Evolutionary conservation across 2,113 vertebrate species (phyloP), one percentile per base, ranked within the genome.

Genomic region (Psilopogon haemacephalus): DNA sequence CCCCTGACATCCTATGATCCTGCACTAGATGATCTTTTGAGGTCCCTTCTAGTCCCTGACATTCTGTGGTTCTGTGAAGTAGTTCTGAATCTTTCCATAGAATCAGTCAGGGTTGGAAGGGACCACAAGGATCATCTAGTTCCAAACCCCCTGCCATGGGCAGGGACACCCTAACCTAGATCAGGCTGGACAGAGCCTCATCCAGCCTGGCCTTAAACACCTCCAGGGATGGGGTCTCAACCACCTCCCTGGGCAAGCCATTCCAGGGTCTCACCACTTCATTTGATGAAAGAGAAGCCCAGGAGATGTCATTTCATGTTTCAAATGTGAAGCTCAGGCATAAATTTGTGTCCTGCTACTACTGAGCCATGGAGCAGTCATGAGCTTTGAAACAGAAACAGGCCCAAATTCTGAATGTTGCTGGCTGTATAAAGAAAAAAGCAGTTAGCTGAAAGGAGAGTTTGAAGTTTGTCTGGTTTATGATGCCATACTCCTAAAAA

Each of bases 231-330:
- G n/a, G n/a, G n/a, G n/a, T n/a, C n/a, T n/a, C n/a, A n/a, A n/a
- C n/a, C n/a, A n/a, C n/a, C n/a, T n/a, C n/a, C n/a, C n/a, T n/a
- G n/a, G n/a, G n/a, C n/a, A n/a, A n/a, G n/a, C n/a, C n/a, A n/a
- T n/a, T n/a, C n/a, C n/a, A n/a, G n/a, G n/a, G n/a, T n/a, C n/a
- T n/a, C n/a, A n/a, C n/a, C n/a, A n/a, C n/a, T 90, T 78, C 63
- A 40, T 92, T 33, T 86, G 77, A 83, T 3, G 17, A 80, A 83
- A 4, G 17, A 80, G 75, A 84, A 87, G 71, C 44, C 70, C 59
- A 62, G 55, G 32, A 91, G 89, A 85, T 87, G 74, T 75, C 9
- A 76, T 94, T 95, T 94, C 9, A 54, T 50, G 55, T 94, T 94
- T 72, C 65, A 94, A 90, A 90, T 56, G 38, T 58, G 81, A 86